Base-by-base conservation (phyloP, 2,888 invertebrate genomes). In the Hydropsyche betteni region DNA sequence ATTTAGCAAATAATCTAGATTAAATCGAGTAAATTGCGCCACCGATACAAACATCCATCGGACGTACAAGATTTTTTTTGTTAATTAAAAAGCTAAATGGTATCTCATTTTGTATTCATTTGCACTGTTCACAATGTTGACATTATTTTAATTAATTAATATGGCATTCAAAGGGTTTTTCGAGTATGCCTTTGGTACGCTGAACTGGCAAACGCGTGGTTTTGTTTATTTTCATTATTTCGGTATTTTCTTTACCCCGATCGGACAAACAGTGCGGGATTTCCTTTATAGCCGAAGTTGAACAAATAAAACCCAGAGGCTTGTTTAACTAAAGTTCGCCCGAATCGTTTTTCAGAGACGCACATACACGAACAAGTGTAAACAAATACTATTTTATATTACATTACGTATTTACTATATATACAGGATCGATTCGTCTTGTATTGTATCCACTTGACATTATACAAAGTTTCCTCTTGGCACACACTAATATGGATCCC, bases 281-380 rank as follows among this genome's bases (percentile, higher is more conserved):
- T 51, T 69, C 69, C 69, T 51, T 69, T 69, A 69, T 51, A 50
- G 69, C 51, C 16, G 51, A 69, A 69, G 69, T 69, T 69, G 24
- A 69, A 69, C 33, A 69, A 69, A 69, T 36, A 36, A 36, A 44
- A 14, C 44, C 44, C 69, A n/a, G 64, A 7, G 64, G 64, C 36
- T 38, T 69, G 69, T 69, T 69, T 69, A 51, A 69, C 69, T 16
- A 69, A 69, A 69, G 44, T 69, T 69, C 33, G 44, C 69, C 55
- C 55, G 55, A 55, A n/a, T 55, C 55, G 16, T 55, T n/a, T 55
- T 14, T 55, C n/a, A 55, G 16, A 55, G n/a, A 55, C 55, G 16
- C 55, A 55, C 55, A 55, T n/a, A 55, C n/a, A 55, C 55, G 12
- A 44, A 44, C 44, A 44, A 44, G 44, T 44, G 44, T 44, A 44